Evolutionary conservation across 1,140 invertebrate genomes (phyloP).

Genomic region (Drosophila neocordata): DNA sequence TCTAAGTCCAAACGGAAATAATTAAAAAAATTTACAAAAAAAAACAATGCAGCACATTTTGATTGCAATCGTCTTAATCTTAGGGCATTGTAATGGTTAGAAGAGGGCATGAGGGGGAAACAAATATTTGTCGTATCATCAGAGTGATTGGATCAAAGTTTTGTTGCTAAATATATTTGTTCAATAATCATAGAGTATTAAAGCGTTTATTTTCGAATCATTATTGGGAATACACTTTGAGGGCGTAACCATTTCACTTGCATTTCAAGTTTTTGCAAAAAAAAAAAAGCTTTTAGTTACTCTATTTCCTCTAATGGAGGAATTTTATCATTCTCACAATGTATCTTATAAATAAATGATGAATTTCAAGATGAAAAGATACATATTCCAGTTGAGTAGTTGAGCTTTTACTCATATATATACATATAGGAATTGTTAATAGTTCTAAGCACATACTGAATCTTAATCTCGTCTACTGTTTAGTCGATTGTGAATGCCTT

Average conservation of each 20-base stretch:
- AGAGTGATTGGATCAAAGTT: neutral
- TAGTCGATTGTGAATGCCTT: neutral
- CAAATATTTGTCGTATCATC: slow-evolving; percentile 10
- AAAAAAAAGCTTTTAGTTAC: too few relatives aligned
- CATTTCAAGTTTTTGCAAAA: too few relatives aligned
- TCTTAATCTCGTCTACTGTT: neutral
- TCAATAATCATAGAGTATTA: too few relatives aligned
- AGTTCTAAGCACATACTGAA: neutral
- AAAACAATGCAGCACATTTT: slow-evolving; percentile 37
- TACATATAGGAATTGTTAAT: neutral
- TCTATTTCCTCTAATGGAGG: too few relatives aligned
- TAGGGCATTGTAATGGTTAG: neutral
- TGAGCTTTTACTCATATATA: too few relatives aligned
- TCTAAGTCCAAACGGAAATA: slow-evolving; percentile 65
- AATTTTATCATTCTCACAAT: too few relatives aligned
- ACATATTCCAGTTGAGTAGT: too few relatives aligned
- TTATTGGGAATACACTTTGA: too few relatives aligned
- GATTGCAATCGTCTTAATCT: neutral
- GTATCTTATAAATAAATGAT: too few relatives aligned
- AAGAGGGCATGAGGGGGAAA: neutral
- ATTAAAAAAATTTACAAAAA: slow-evolving; percentile 59
- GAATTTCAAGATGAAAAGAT: too few relatives aligned
- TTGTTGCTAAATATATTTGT: neutral
- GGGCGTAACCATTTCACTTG: too few relatives aligned
- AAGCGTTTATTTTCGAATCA: too few relatives aligned